These are phyloP conservation scores for Kryphioiulus occultus DNA, from an alignment of 2,888 invertebrate genomes.

Conservation along the genomic window DNA sequence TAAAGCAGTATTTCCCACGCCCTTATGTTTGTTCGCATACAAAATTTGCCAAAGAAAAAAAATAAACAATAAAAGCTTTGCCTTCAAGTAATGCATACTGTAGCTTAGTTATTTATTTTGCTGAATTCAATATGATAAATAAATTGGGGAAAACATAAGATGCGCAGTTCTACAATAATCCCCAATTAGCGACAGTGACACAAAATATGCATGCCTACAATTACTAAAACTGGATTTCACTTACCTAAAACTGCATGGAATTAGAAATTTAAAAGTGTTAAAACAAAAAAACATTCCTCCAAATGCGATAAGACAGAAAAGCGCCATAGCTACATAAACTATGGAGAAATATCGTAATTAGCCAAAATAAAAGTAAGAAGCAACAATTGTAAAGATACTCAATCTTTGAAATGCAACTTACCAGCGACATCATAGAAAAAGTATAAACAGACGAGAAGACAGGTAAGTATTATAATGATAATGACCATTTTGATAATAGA, in stretches of 20 bases:
- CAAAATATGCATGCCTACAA: no score
- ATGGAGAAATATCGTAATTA: background rate
- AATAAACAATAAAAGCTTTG: no score
- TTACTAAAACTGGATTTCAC: background rate
- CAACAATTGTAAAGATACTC: background rate
- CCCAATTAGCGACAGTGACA: no score
- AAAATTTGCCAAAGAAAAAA: no score
- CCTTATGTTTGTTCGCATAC: no score
- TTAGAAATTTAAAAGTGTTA: conserved; percentile 22
- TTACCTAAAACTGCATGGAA: conserved; percentile 40
- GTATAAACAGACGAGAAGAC: background rate
- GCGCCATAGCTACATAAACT: conserved; percentile 38
- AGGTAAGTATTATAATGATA: background rate
- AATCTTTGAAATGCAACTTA: background rate
- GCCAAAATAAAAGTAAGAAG: background rate
- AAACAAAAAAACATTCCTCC: conserved; percentile 16
- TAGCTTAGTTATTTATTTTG: no score
- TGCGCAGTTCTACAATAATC: no score
- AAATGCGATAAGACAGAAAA: background rate
- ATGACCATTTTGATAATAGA: background rate
- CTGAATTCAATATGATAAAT: no score
- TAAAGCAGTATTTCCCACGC: no score
- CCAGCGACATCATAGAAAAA: conserved; percentile 21
- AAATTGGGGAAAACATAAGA: no score
- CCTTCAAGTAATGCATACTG: no score